Percentiles rank a stretch among this genome's conserved stretches.
These are phyloP conservation scores for Abrostola tripartita DNA, from an alignment of 2,888 invertebrate genomes.

Conservation along the genomic window DNA sequence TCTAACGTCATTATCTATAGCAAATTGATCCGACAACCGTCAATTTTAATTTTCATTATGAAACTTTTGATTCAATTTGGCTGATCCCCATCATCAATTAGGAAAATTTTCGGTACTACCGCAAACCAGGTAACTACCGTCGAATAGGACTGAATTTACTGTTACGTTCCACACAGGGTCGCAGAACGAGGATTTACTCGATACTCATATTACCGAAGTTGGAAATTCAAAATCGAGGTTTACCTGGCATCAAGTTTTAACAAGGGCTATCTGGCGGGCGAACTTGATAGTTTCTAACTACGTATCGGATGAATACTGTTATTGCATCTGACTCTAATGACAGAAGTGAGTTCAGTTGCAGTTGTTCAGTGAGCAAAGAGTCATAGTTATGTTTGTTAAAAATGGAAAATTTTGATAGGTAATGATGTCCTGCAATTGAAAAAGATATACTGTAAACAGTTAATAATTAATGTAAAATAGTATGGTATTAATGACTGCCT, in stretches of 20 bases:
- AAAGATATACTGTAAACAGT: too few species aligned
- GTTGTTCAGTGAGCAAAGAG: too few species aligned
- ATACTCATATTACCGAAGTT: slow-evolving; percentile 41
- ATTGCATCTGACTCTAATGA: slow-evolving; percentile 3
- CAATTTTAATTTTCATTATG: slow-evolving; percentile 49
- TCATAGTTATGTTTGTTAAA: too few species aligned
- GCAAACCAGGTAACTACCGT: slow-evolving; percentile 18
- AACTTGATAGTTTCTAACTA: slow-evolving; percentile 30
- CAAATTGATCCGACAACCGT: slow-evolving; percentile 36
- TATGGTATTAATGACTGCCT: too few species aligned
- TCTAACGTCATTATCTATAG: slow-evolving; percentile 33
- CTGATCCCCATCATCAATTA: slow-evolving; percentile 24
- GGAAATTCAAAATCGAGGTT: slow-evolving; percentile 47
- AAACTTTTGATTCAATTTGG: slow-evolving; percentile 32
- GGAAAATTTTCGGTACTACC: slow-evolving; percentile 14
- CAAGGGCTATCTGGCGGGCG: slow-evolving; percentile 43
- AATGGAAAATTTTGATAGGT: too few species aligned
- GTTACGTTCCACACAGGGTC: background rate
- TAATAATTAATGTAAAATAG: too few species aligned
- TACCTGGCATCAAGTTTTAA: slow-evolving; percentile 59
- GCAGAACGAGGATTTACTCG: slow-evolving; percentile 11
- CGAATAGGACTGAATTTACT: slow-evolving; percentile 4
- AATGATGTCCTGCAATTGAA: too few species aligned
- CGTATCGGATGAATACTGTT: slow-evolving; percentile 27
- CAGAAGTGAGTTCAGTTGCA: background rate